These are phyloP conservation scores for Drosophila sechellia DNA, from an alignment of 1,140 invertebrate species.

Conservation along the genomic window DNA sequence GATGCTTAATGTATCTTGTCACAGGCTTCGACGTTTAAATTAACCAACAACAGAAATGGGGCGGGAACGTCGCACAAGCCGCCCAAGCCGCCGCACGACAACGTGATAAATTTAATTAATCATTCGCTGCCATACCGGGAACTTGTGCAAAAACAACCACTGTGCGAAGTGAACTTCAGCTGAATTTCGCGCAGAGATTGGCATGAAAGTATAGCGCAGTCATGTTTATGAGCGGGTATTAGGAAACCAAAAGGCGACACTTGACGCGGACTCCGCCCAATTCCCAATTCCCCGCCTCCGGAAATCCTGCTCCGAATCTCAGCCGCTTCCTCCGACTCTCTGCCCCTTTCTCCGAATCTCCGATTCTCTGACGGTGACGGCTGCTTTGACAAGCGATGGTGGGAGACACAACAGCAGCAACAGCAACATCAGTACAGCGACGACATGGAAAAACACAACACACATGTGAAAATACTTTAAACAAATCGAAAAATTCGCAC, in stretches of 20 bases:
- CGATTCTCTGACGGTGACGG: conserved; percentile 47
- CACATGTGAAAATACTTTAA: conserved; percentile 68
- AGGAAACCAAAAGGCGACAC: conserved; percentile 21
- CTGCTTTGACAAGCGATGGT: conserved; percentile 65
- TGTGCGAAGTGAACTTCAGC: neutral
- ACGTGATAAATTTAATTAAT: conserved; percentile 82
- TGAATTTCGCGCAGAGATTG: neutral
- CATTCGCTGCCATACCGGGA: conserved; percentile 37
- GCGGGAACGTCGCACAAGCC: conserved; percentile 32
- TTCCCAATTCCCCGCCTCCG: conserved; percentile 3
- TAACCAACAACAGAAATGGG: conserved; percentile 60
- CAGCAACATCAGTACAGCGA: conserved; percentile 34
- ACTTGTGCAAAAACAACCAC: neutral
- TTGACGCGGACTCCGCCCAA: neutral
- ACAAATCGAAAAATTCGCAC: conserved; percentile 64
- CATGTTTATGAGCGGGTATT: conserved; percentile 38
- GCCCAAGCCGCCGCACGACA: conserved; percentile 49
- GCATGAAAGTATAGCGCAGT: conserved; percentile 34
- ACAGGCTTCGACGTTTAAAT: conserved; percentile 76
- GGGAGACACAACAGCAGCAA: conserved; percentile 45
- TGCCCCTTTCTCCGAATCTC: conserved; percentile 1
- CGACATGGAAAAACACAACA: conserved; percentile 36
- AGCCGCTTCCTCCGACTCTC: neutral
- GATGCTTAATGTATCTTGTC: conserved; percentile 76
- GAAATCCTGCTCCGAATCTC: conserved; percentile 1